Base-by-base conservation (phyloP, 2,797 vertebrate genomes). In the Girardinus metallicus region DNA sequence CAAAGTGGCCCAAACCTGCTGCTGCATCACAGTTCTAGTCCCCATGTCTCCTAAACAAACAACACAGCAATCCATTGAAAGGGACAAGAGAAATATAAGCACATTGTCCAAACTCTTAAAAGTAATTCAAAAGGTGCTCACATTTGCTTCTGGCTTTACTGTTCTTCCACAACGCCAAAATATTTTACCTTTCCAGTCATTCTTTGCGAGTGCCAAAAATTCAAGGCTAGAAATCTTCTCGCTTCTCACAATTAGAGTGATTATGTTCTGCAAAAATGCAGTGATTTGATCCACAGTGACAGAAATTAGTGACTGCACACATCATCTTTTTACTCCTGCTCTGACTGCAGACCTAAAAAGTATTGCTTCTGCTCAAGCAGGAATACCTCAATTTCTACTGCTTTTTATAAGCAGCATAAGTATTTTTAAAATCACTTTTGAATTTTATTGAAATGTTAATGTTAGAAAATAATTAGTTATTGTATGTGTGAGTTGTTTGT, bases 1-100 rank as follows among this genome's bases (percentile, higher is more conserved):
- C 64, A 83, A 93, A 89, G 86, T 91, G 92, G 87, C 85, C 89
- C 76, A 80, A 87, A 92, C 87, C 84, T 89, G 89, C 90, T 88
- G 80, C 85, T 74, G 88, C 83, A 71, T 85, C 82, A 76, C 79
- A 55, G 64, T 77, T 74, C 84, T 55, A 55, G 79, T 73, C 72
- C 74, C 73, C 53, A 76, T 84, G 79, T 85, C 81, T 83, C 75
- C 79, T 82, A 92, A 90, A 88, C 82, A 86, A 76, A 82, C 79
- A 79, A 85, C 49, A 47, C 85, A 78, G 86, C 86, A 87, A 80
- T 78, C 77, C 39, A 11, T 34, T 80, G 79, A 72, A 72, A 84
- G 75, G 83, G 79, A 80, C 88, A 81, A 82, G 78, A 88, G 88
- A 77, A 47, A 80, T 80, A 87, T 88, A 87, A 82, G 89, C 89